Conservation (phyloP, 1,140 invertebrate species). For the roundworm (Caenorhabditis elegans) region DNA sequence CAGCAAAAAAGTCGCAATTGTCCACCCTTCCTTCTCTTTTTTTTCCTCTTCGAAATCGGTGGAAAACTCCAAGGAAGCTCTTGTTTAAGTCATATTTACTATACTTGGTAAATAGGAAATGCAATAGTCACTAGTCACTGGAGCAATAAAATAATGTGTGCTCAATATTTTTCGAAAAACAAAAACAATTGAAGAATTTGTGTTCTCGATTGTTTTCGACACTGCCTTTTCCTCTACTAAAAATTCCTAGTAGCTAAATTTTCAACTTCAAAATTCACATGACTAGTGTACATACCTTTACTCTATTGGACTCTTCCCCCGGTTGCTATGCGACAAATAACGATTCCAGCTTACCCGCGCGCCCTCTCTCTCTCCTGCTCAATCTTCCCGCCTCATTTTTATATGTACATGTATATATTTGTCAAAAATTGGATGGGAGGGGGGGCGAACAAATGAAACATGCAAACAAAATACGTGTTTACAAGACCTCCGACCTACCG, state of each 20-base stretch:
- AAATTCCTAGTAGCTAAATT: no score
- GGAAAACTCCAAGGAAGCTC: neutral
- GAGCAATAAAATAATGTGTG: neutral
- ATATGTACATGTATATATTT: neutral
- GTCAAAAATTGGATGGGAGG: constrained; percentile 8
- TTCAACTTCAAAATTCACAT: no score
- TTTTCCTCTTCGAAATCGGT: constrained; percentile 18
- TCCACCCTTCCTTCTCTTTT: neutral
- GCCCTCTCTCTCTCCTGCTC: neutral
- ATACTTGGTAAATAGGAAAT: constrained; percentile 10
- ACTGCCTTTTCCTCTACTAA: no score
- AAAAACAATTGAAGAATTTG: neutral
- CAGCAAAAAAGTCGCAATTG: constrained; percentile 5
- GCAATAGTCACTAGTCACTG: no score
- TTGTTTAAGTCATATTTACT: neutral
- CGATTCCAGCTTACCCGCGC: neutral
- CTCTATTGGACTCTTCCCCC: neutral
- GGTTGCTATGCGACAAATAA: constrained; percentile 1
- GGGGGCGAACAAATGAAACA: constrained; percentile 7
- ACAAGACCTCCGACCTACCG: neutral
- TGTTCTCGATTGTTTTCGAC: no score
- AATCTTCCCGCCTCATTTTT: neutral
- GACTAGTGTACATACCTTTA: constrained; percentile 23
- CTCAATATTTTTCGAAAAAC: neutral
- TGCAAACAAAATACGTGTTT: constrained; percentile 18